Evolutionary conservation across 1,140 invertebrate genomes (phyloP).

Genomic region (Harlomillsia oculata): DNA sequence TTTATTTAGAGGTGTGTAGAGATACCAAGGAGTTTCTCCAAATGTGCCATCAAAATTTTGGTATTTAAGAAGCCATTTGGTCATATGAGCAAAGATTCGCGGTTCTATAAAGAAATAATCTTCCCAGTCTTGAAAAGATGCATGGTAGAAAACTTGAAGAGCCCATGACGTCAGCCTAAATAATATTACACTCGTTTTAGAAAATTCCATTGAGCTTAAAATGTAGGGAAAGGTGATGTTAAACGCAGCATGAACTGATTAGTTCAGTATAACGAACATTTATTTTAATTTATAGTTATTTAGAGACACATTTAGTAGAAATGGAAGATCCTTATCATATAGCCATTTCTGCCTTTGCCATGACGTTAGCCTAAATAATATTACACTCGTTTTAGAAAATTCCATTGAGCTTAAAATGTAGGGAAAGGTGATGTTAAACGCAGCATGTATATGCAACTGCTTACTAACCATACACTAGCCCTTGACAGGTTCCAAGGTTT

Average conservation of each 20-base stretch:
- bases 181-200: too few species aligned
- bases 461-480: conserved; percentile 44
- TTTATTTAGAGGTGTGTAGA: conserved; percentile 35
- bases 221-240: too few species aligned
- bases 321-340: conserved; percentile 45
- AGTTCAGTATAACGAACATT: neutral
- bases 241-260: too few species aligned
- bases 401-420: too few species aligned
- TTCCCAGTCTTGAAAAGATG: conserved; percentile 48
- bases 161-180: conserved; percentile 47
- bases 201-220: too few species aligned
- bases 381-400: too few species aligned
- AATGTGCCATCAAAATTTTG: conserved; percentile 45
- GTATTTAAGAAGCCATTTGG: conserved; percentile 42
- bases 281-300: conserved; percentile 37
- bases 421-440: too few species aligned
- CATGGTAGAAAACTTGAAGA: conserved; percentile 41
- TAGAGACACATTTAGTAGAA: conserved; percentile 42
- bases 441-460: too few species aligned
- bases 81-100: conserved; percentile 38
- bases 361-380: conserved; percentile 43
- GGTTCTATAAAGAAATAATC: conserved; percentile 44
- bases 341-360: conserved; percentile 46
- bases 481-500: conserved; percentile 42
- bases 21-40: conserved; percentile 39